These are phyloP conservation scores for Crossaster papposus DNA, from an alignment of 53 echinoderm and acorn worm genomes.

Conservation along the genomic window DNA sequence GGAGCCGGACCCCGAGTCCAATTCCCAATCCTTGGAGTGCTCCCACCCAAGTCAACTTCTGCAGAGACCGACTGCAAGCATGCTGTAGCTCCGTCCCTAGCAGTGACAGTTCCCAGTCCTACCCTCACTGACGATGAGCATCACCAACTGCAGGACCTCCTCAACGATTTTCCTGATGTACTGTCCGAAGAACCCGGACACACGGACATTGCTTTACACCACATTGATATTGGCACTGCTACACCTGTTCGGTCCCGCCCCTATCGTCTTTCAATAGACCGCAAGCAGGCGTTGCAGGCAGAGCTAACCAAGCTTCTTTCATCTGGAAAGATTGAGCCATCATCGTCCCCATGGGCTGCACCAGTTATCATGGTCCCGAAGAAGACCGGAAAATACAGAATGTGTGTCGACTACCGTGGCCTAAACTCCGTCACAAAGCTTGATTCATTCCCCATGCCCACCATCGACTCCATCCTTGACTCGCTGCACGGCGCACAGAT, in stretches of 20 bases:
- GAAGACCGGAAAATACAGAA: slow-evolving; percentile 35
- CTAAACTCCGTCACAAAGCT: slow-evolving; percentile 50
- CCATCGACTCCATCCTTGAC: no score
- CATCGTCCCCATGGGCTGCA: slow-evolving; percentile 49
- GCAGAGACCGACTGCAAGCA: no score
- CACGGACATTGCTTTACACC: slow-evolving; percentile 15
- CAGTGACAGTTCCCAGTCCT: no score
- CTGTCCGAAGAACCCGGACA: slow-evolving; percentile 4
- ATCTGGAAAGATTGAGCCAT: slow-evolving; percentile 47
- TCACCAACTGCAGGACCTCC: background rate
- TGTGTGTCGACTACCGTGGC: slow-evolving; percentile 54
- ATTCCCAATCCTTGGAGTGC: background rate
- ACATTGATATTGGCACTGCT: slow-evolving; percentile 3
- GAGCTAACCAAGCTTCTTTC: background rate
- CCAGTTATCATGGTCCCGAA: slow-evolving; percentile 56
- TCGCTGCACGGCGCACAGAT: slow-evolving; percentile 58
- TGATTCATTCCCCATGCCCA: slow-evolving; percentile 67
- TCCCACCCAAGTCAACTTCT: background rate
- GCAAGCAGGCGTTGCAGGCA: background rate
- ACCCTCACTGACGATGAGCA: background rate
- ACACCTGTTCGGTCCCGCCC: background rate
- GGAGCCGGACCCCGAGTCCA: background rate
- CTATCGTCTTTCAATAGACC: background rate
- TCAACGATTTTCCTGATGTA: slow-evolving; percentile 5
- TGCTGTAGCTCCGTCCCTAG: no score